A percentile compares a stretch with the other conserved stretches of the same genome.
These are phyloP conservation scores for Dascyllus trimaculatus DNA, from an alignment of 2,113 vertebrate species.

Conservation along the genomic window DNA sequence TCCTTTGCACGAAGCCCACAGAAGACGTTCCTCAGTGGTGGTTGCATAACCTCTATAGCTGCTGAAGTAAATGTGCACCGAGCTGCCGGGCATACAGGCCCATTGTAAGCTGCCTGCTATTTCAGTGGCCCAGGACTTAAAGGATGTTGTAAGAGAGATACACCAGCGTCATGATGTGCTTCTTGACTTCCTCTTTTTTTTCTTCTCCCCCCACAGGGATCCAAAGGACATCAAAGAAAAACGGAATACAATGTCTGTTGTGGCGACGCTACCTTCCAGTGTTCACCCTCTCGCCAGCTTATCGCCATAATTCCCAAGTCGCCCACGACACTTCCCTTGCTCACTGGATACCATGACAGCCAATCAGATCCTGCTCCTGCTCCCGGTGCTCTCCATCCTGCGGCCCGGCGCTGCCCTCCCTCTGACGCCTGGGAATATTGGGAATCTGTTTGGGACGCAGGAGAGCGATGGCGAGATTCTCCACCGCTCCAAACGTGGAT, in stretches of 20 bases:
- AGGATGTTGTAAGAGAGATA: neutral
- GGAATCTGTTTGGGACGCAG: conserved; percentile 75
- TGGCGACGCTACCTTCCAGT: conserved; percentile 73
- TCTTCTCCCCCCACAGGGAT: conserved; percentile 45
- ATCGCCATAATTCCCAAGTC: conserved; percentile 72
- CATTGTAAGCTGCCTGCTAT: neutral
- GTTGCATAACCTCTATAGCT: conserved; percentile 18
- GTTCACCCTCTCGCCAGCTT: conserved; percentile 62
- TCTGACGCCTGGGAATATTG: conserved; percentile 79
- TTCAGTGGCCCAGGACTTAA: conserved; percentile 1
- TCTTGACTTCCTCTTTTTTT: conserved; percentile 51
- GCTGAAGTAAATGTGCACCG: neutral
- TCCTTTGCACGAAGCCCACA: neutral
- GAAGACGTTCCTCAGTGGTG: neutral
- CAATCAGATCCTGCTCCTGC: conserved; percentile 75
- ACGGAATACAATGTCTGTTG: conserved; percentile 82
- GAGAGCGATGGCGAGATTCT: conserved; percentile 86
- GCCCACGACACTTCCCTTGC: conserved; percentile 59
- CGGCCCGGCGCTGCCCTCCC: conserved; percentile 75
- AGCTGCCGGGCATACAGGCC: neutral
- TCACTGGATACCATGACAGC: conserved; percentile 84
- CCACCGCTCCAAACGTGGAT: conserved; percentile 93
- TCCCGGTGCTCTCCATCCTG: conserved; percentile 76
- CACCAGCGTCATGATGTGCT: neutral
- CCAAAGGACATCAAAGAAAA: conserved; percentile 40